Base-by-base conservation (phyloP, 2,888 invertebrate species). In the Pristionchus fissidentatus region DNA sequence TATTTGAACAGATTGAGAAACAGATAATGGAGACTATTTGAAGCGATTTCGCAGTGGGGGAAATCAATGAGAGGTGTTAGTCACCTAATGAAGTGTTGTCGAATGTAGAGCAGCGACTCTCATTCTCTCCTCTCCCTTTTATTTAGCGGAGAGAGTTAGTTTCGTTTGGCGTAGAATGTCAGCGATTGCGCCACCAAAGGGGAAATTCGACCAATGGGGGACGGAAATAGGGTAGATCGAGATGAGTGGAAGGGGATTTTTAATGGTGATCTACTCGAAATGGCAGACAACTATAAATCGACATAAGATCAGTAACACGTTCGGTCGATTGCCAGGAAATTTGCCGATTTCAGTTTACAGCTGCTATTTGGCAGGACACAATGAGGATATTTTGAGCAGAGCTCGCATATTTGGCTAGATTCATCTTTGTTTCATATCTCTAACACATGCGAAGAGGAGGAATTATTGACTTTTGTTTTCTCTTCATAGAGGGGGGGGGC, bases 61-160 rank as follows among this genome's bases (percentile, higher is more conserved):
- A 70, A 10, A 43, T 2, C n/a, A n/a, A n/a, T n/a, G n/a, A n/a
- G 70, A 2, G 8, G 38, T 38, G 70, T 70, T 70, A 70, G 70
- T 70, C 70, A 70, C 70, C 43, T 70, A 70, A 70, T 70, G 70
- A 66, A 62, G 62, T 19, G 38, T 41, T 22, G n/a, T n/a, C n/a
- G n/a, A n/a, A n/a, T n/a, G n/a, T n/a, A n/a, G n/a, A n/a, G n/a
- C n/a, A n/a, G n/a, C n/a, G n/a, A n/a, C n/a, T n/a, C 70, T 15
- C 26, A 8, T 5, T 70, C n/a, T 7, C 70, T n/a, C 22, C 29
- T 22, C 38, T 62, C 26, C 43, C 43, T 70, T 70, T 26, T 70
- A 41, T 70, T n/a, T n/a, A n/a, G n/a, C n/a, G n/a, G n/a, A 19
- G 70, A 70, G 70, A 41, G 70, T 13, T 26, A 41, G 26, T 43